Base-by-base conservation (phyloP, 2,888 invertebrate genomes). In the Himalopsyche anomala region DNA sequence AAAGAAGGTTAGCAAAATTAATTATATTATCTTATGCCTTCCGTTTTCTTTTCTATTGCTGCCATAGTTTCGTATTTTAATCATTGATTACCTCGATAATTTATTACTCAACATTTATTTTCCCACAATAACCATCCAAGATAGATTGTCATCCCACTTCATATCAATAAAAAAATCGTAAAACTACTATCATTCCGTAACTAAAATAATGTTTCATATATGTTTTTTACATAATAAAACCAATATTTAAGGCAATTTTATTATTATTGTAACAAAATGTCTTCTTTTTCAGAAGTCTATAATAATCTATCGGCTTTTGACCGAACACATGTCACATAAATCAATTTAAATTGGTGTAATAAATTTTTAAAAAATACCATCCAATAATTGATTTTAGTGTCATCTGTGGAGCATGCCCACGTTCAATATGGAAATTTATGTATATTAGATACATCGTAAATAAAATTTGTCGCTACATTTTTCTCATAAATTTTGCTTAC, bases 341-440 rank as follows among this genome's bases (percentile, higher is more conserved):
- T 62, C 62, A 62, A 9, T 62, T 62, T 62, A 8, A 62, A 62
- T 62, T 62, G 62, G 6, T 62, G 8, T 62, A 9, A 62, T 62
- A 62, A 62, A 62, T 62, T 17, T 62, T 3, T 15, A 51, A 51
- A 51, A 51, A 15, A 51, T 51, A 62, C 62, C 28, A 62, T 62
- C 28, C 28, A 11, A 62, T 62, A 19, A 62, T 62, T 62, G 62
- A 62, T 62, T 62, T 62, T 62, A 62, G 62, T 62, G 62, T 62
- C 62, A 62, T 62, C 62, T 28, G 62, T 62, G 15, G 28, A 62
- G 19, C 56, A 56, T 62, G 62, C 19, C 62, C 62, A 62, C 62
- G 62, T 62, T 62, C 62, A 19, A 62, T 62, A 62, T 62, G 62
- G 62, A 62, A 62, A 62, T 62, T 56, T 19, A 62, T 62, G 62